These are phyloP conservation scores for Gnathonemus echidnorhynchus DNA, from an alignment of 2,113 vertebrate species.

Conservation along the genomic window DNA sequence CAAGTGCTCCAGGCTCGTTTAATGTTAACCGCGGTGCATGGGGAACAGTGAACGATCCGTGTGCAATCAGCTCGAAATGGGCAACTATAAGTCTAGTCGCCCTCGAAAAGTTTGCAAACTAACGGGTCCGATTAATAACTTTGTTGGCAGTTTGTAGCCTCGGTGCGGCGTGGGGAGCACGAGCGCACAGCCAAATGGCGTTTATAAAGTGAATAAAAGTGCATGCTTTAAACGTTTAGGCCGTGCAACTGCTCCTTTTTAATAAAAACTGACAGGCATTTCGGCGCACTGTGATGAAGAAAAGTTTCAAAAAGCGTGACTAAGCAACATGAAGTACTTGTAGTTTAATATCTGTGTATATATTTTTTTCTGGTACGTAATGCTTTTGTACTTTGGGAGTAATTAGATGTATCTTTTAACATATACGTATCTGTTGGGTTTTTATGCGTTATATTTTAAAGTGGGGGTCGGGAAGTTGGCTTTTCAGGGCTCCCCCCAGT, in stretches of 20 bases:
- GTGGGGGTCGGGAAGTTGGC: not conserved
- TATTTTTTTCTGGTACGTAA: not conserved
- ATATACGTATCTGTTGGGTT: not conserved
- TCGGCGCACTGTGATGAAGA: slow-evolving; percentile 13
- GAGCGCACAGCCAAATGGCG: not conserved
- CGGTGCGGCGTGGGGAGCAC: not conserved
- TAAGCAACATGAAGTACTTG: slow-evolving; percentile 15
- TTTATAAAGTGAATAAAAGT: not conserved
- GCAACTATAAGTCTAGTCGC: not conserved
- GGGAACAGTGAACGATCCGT: not conserved
- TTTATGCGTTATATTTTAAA: not conserved
- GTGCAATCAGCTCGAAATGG: not conserved
- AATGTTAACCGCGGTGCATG: not conserved
- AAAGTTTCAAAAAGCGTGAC: slow-evolving; percentile 18
- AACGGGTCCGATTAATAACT: not conserved
- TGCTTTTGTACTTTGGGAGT: not conserved
- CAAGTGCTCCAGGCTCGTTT: not conserved
- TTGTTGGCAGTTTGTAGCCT: not conserved
- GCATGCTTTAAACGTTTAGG: not conserved
- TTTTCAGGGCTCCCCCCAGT: not conserved
- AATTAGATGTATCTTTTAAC: not conserved
- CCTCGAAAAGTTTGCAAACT: not conserved
- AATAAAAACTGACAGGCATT: slow-evolving; percentile 15
- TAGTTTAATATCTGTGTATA: not conserved
- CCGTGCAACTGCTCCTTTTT: not conserved